Conservation (phyloP, 2,888 invertebrate genomes). For the Calameuta pallipes region DNA sequence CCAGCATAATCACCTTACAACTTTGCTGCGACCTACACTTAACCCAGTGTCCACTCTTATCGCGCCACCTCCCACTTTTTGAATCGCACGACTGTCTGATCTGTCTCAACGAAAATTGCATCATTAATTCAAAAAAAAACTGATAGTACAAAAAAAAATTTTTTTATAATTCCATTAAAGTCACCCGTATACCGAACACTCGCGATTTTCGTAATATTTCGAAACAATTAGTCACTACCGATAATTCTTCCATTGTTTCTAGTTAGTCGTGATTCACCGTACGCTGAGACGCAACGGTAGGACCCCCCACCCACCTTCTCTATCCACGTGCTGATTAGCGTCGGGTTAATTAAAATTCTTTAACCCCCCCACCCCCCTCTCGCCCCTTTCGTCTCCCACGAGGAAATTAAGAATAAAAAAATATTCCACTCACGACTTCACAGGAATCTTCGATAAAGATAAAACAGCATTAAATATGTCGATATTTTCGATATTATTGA, state of each 20-base stretch:
- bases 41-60: background rate
- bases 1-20: background rate
- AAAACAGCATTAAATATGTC: too few relatives aligned
- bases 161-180: background rate
- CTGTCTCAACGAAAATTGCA: background rate
- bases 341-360: background rate
- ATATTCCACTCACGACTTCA: background rate
- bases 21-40: background rate
- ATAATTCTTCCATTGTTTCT: slow-evolving; percentile 27
- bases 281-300: slow-evolving; percentile 30
- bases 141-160: background rate
- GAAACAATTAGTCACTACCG: background rate
- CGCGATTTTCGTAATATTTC: background rate
- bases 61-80: background rate
- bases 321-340: background rate
- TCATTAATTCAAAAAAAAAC: background rate
- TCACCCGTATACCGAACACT: background rate
- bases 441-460: too few relatives aligned
- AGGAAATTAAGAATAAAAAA: background rate
- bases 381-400: background rate
- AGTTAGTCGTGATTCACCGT: slow-evolving; percentile 42
- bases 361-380: background rate
- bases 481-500: too few relatives aligned
- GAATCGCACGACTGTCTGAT: background rate
- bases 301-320: background rate